These are phyloP conservation scores for Notarius lentiginosus DNA, from an alignment of 2,113 vertebrate genomes.

Conservation along the genomic window DNA sequence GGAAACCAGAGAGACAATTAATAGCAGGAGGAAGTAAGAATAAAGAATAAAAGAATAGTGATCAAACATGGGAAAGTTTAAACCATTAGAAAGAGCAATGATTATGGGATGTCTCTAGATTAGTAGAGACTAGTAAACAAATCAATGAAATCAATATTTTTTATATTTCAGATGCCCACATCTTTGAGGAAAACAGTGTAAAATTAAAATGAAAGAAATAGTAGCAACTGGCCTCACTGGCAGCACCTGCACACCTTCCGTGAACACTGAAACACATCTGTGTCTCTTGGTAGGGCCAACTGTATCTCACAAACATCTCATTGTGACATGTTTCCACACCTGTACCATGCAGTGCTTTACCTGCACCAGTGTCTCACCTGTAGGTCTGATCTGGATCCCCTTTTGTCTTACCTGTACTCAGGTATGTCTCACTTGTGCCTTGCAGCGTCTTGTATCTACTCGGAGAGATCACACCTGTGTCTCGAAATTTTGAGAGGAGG, in stretches of 20 bases:
- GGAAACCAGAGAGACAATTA: background rate
- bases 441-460: background rate
- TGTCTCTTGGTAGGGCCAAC: background rate
- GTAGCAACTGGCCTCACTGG: background rate
- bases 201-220: background rate
- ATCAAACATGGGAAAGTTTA: background rate
- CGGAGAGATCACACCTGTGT: background rate
- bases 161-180: background rate
- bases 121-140: background rate
- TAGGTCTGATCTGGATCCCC: background rate
- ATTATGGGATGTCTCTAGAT: background rate
- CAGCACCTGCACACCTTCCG: background rate
- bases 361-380: background rate
- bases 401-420: background rate
- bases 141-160: background rate
- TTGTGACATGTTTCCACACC: background rate
- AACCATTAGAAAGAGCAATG: background rate
- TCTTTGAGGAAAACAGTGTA: background rate
- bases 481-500: background rate
- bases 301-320: background rate
- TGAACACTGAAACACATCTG: background rate
- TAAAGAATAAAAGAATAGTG: background rate
- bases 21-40: background rate
- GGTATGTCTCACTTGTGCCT: conserved; percentile 1
- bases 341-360: background rate